A percentile compares a stretch with the other conserved stretches of the same genome.
Conservation (phyloP, 2,797 vertebrate genomes). For the Anisognathus igniventris region DNA sequence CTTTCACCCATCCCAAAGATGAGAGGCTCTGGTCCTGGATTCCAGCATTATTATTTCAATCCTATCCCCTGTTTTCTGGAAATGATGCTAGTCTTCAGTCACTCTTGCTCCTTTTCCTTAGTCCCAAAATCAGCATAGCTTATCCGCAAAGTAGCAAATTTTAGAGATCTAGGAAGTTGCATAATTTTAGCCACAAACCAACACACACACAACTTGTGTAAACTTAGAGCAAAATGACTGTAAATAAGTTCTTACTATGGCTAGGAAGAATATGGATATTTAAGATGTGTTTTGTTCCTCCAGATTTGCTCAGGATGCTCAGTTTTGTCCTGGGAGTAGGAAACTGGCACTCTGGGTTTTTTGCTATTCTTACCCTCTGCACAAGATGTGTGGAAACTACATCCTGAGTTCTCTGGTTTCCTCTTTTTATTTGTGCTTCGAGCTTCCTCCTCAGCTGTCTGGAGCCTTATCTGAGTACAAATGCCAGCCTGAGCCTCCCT, state of each 20-base stretch:
- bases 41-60: background rate
- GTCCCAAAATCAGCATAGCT: background rate
- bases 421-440: slow-evolving; percentile 45
- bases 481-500: background rate
- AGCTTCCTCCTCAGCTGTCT: slow-evolving; percentile 43
- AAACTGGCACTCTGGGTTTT: background rate
- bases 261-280: background rate
- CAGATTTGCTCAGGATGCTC: background rate
- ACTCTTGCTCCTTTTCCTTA: background rate
- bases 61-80: background rate
- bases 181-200: background rate
- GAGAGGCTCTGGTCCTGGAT: background rate
- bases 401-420: slow-evolving; percentile 47
- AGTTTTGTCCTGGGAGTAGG: background rate
- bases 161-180: background rate
- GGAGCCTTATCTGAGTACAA: slow-evolving; percentile 23
- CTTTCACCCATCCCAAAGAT: background rate
- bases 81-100: background rate
- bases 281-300: background rate
- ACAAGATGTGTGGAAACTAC: slow-evolving; percentile 25
- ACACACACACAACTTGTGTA: background rate
- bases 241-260: background rate
- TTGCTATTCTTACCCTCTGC: slow-evolving; percentile 12
- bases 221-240: background rate
- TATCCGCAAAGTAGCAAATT: background rate